Base-by-base conservation (phyloP, 2,888 invertebrate species). In the Limnephilus lunatus region DNA sequence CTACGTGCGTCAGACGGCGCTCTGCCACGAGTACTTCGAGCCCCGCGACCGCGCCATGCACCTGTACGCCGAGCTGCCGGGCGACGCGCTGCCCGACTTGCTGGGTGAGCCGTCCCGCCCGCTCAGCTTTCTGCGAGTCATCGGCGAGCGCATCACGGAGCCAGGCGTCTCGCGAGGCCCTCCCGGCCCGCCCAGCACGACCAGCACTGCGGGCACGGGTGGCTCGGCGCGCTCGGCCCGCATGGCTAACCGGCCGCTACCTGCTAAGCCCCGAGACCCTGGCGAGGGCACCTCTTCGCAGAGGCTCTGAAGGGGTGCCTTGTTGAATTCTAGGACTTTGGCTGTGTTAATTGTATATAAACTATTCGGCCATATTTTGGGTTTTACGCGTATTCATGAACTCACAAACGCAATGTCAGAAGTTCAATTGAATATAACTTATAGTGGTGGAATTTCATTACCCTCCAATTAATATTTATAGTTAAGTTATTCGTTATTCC, bases 241-340 rank as follows among this genome's bases (percentile, higher is more conserved):
- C 94, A 97, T 97, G 97, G 96, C 97, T 48, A 97, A 97, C 94
- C 96, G 97, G 93, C 97, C 97, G n/a, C 95, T 97, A 81, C 97
- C 97, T 1, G 97, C 97, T 93, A 97, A 97, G 94, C 97, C 97
- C 39, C 89, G 94, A 83, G 95, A 95, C 94, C 94, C 95, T 5
- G 95, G 95, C n/a, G 96, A 95, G 91, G 96, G 95, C 3, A 95
- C 95, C 2, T 96, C 96, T 91, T 95, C 94, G 93, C 95, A 94
- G 92, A 94, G 94, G 94, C 94, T 92, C 81, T 89, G 48, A 89
- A 31, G 9, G 4, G 48, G n/a, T 53, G 12, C 19, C 53, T 25
- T 53, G 86, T 14, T 87, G 48, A 30, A 14, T n/a, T 53, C 30
- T 87, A 30, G n/a, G 30, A 53, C 30, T n/a, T 48, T 44, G 86